These are phyloP conservation scores for Orgyia antiqua DNA, from an alignment of 2,888 invertebrate species.

Conservation along the genomic window DNA sequence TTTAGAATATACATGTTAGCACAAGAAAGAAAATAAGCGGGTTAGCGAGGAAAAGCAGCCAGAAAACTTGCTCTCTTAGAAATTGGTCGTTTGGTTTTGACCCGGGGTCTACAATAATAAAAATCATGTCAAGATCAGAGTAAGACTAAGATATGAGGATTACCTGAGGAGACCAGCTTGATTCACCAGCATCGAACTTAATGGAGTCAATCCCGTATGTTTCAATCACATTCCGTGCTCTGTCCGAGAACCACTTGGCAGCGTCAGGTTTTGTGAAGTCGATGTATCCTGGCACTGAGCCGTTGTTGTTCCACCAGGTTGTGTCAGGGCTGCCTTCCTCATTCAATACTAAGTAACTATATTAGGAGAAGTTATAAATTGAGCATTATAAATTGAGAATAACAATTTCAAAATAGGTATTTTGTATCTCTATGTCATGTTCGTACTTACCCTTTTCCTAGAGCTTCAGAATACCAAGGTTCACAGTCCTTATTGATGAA, in stretches of 20 bases:
- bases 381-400: too few relatives aligned
- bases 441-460: slow-evolving; percentile 70
- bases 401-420: too few relatives aligned
- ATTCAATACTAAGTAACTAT: slow-evolving; percentile 72
- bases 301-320: slow-evolving; percentile 76
- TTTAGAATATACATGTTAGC: too few relatives aligned
- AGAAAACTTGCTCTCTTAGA: too few relatives aligned
- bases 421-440: too few relatives aligned
- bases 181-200: slow-evolving; percentile 91
- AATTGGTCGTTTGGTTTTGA: too few relatives aligned
- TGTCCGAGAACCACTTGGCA: slow-evolving; percentile 76
- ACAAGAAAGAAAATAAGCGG: too few relatives aligned
- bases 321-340: slow-evolving; percentile 67
- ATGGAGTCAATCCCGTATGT: slow-evolving; percentile 84
- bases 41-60: too few relatives aligned
- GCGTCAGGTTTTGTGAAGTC: slow-evolving; percentile 87
- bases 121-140: too few relatives aligned
- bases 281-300: slow-evolving; percentile 76
- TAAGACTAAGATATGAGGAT: too few relatives aligned
- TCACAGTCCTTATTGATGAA: slow-evolving; percentile 87
- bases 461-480: slow-evolving; percentile 77
- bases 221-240: slow-evolving; percentile 72
- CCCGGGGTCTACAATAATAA: too few relatives aligned
- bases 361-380: too few relatives aligned
- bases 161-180: slow-evolving; percentile 82